These are phyloP conservation scores for Axis porcinus DNA, from an alignment of 2,113 vertebrate species.

Conservation along the genomic window DNA sequence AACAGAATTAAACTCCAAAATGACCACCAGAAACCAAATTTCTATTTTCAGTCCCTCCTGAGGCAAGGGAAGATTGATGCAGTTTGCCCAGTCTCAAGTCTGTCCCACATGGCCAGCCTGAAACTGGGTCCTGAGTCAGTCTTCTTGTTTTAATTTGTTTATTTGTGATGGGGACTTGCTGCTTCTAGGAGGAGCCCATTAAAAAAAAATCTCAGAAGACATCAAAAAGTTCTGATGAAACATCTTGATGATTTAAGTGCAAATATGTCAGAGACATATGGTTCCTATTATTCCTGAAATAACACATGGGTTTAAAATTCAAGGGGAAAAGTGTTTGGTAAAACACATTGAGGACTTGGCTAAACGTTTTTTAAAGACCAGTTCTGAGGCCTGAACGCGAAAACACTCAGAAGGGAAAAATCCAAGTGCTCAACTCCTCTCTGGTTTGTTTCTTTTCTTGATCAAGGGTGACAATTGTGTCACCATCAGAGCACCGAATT, in stretches of 20 bases:
- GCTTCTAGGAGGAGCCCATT: conserved; percentile 46
- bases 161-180: conserved; percentile 53
- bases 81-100: not conserved
- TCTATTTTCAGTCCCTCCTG: conserved; percentile 28
- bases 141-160: conserved; percentile 61
- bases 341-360: conserved; percentile 62
- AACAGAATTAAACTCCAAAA: conserved; percentile 11
- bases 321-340: conserved; percentile 70
- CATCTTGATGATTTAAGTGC: conserved; percentile 62
- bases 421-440: not conserved
- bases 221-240: conserved; percentile 69
- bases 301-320: conserved; percentile 70
- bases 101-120: not conserved
- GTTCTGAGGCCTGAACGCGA: not conserved
- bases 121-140: not conserved
- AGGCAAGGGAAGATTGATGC: not conserved
- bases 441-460: not conserved
- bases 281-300: conserved; percentile 70
- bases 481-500: not conserved
- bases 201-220: conserved; percentile 48
- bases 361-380: conserved; percentile 52
- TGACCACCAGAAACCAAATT: not conserved
- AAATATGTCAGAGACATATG: conserved; percentile 67
- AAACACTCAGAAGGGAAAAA: not conserved
- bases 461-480: not conserved